Conservation (phyloP, 2,888 invertebrate species). For the Lomographa bimaculata region DNA sequence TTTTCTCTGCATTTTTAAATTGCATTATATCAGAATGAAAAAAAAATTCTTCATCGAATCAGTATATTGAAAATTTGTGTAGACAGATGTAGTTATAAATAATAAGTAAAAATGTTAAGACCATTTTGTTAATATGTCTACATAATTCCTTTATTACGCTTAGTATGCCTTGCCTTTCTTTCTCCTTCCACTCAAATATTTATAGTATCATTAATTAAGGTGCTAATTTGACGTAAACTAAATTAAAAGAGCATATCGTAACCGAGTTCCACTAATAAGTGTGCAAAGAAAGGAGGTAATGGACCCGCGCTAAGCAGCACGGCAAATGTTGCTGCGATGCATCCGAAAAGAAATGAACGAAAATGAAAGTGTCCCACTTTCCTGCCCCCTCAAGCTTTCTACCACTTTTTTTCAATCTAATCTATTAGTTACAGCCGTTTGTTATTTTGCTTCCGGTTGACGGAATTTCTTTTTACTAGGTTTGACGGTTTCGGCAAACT, state of each 20-base stretch:
- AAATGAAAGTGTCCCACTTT: constrained; percentile 81
- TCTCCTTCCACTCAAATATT: too few relatives aligned
- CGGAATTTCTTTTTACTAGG: constrained; percentile 39
- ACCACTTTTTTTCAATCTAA: constrained; percentile 69
- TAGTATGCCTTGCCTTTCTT: too few relatives aligned
- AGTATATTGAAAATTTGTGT: too few relatives aligned
- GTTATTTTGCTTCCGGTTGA: constrained; percentile 53
- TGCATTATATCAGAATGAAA: too few relatives aligned
- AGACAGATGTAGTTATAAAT: too few relatives aligned
- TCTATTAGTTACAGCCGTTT: constrained; percentile 68
- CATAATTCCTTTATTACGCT: too few relatives aligned
- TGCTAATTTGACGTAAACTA: constrained; percentile 22
- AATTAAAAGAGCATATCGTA: constrained; percentile 39
- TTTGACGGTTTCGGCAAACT: constrained; percentile 24
- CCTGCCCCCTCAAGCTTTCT: constrained; percentile 67
- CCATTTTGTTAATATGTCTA: too few relatives aligned
- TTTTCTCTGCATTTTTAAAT: too few relatives aligned
- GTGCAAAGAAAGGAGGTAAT: constrained; percentile 67
- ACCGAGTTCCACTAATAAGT: constrained; percentile 53
- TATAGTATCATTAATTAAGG: constrained; percentile 16
- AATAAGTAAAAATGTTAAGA: too few relatives aligned
- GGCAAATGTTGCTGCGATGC: constrained; percentile 64
- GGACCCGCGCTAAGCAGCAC: constrained; percentile 68
- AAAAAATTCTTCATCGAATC: too few relatives aligned
- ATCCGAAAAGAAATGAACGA: constrained; percentile 82